phyloP scores from a whole-genome alignment of 1,140 invertebrate species.

The Plectus sambesii region DNA sequence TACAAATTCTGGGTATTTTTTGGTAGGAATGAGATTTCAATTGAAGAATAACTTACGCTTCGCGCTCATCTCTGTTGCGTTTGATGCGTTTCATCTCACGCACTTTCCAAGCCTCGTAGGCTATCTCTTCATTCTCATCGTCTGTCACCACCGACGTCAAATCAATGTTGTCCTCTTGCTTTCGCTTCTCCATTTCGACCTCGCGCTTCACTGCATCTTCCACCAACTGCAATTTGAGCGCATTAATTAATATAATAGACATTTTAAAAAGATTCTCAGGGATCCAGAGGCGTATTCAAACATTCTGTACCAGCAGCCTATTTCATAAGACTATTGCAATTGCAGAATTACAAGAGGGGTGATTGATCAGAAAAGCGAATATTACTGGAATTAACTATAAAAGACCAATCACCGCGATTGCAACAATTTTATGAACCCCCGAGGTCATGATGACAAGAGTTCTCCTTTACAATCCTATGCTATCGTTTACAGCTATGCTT shows the following conservation, averaged over 20 bases:
- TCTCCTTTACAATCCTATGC: too few relatives aligned
- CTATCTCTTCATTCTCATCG: slow-evolving; percentile 85
- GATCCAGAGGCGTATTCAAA: slow-evolving; percentile 12
- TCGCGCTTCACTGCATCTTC: slow-evolving; percentile 65
- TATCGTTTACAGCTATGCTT: too few relatives aligned
- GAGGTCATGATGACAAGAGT: too few relatives aligned
- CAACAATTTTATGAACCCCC: too few relatives aligned
- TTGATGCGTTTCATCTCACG: slow-evolving; percentile 90
- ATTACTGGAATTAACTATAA: too few relatives aligned
- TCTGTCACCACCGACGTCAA: slow-evolving; percentile 85
- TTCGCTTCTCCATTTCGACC: slow-evolving; percentile 57
- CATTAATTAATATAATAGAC: not conserved
- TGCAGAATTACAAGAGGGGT: too few relatives aligned
- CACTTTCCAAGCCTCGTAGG: slow-evolving; percentile 94
- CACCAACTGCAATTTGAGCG: slow-evolving; percentile 56
- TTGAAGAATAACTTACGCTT: slow-evolving; percentile 57
- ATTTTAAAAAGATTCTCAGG: slow-evolving; percentile 7
- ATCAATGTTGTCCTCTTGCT: slow-evolving; percentile 41
- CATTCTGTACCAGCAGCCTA: too few relatives aligned
- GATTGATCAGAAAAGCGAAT: too few relatives aligned
- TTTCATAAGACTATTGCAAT: too few relatives aligned
- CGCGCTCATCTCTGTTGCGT: slow-evolving; percentile 82
- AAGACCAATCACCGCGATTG: too few relatives aligned
- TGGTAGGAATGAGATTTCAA: slow-evolving; percentile 13
- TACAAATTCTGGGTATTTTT: not conserved